These are phyloP conservation scores for Protomyctophum bolini DNA, from an alignment of 2,113 vertebrate species.

Conservation along the genomic window DNA sequence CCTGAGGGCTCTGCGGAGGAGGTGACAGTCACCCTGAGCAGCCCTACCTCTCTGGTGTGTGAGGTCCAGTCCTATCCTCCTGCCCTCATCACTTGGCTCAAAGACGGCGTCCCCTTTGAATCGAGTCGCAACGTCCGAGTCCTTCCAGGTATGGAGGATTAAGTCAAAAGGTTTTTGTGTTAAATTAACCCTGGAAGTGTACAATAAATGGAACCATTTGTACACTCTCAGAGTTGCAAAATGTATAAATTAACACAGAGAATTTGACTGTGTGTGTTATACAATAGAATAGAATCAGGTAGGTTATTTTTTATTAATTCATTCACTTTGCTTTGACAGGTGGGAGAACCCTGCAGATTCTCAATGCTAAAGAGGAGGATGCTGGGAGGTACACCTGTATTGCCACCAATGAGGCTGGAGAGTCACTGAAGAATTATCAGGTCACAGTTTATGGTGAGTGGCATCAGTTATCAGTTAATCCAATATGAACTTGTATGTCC, in stretches of 20 bases:
- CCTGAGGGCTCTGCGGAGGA: conserved; percentile 82
- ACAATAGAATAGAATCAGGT: background rate
- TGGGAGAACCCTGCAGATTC: conserved; percentile 91
- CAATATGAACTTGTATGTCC: background rate
- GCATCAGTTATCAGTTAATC: background rate
- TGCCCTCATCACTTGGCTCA: conserved; percentile 92
- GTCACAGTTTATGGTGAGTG: conserved; percentile 93
- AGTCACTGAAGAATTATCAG: conserved; percentile 90
- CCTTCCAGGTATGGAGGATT: conserved; percentile 85
- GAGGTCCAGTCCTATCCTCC: conserved; percentile 94
- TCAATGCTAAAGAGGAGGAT: conserved; percentile 86
- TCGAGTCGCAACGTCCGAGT: conserved; percentile 86
- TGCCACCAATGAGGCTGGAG: conserved; percentile 94
- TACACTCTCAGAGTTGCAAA: too few species aligned
- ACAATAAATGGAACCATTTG: too few species aligned
- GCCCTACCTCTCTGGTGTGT: conserved; percentile 89
- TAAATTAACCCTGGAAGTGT: too few species aligned
- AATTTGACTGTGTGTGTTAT: background rate
- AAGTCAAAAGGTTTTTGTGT: background rate
- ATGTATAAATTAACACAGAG: too few species aligned
- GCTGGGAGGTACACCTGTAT: conserved; percentile 91
- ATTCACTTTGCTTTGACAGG: conserved; percentile 70
- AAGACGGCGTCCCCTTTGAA: conserved; percentile 85
- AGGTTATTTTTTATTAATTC: background rate
- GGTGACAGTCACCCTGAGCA: conserved; percentile 89